Conservation (phyloP, 30 jellyfish, hydroid and myxozoan species). For the Aurelia aurita region DNA sequence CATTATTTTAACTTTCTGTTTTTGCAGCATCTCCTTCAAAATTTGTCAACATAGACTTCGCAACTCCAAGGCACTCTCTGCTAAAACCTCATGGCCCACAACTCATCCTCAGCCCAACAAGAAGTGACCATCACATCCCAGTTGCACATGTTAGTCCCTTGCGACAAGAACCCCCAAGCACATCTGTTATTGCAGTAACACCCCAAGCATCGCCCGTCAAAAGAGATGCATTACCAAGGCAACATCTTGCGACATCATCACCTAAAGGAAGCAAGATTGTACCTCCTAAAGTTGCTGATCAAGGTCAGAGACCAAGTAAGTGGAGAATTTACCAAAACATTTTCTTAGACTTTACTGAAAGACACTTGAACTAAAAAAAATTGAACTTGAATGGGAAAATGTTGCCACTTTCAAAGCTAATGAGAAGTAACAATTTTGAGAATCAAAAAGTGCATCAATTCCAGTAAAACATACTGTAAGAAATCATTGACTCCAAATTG, state of each 20-base stretch:
- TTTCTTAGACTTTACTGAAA: too few species aligned
- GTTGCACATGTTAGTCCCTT: conserved; percentile 76
- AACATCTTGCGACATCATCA: background rate
- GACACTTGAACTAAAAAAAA: too few species aligned
- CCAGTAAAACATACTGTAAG: too few species aligned
- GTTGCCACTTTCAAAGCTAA: too few species aligned
- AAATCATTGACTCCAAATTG: too few species aligned
- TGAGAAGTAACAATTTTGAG: too few species aligned
- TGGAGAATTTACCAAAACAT: background rate
- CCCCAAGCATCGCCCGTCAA: conserved; percentile 11
- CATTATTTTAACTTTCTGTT: too few species aligned
- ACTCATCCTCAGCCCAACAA: conserved; percentile 53
- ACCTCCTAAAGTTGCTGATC: too few species aligned
- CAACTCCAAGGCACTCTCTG: conserved; percentile 72
- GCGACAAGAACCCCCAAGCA: conserved; percentile 39
- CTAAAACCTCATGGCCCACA: conserved; percentile 71
- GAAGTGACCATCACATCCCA: conserved; percentile 76
- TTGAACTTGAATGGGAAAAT: too few species aligned
- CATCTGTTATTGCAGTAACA: background rate
- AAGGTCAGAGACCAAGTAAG: background rate
- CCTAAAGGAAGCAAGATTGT: background rate
- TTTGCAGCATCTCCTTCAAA: conserved; percentile 71
- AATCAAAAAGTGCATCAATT: too few species aligned
- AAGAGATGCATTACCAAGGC: background rate
- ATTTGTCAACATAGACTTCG: conserved; percentile 27